Base-by-base conservation (phyloP, 1,140 invertebrate species). In the Atta texana region DNA sequence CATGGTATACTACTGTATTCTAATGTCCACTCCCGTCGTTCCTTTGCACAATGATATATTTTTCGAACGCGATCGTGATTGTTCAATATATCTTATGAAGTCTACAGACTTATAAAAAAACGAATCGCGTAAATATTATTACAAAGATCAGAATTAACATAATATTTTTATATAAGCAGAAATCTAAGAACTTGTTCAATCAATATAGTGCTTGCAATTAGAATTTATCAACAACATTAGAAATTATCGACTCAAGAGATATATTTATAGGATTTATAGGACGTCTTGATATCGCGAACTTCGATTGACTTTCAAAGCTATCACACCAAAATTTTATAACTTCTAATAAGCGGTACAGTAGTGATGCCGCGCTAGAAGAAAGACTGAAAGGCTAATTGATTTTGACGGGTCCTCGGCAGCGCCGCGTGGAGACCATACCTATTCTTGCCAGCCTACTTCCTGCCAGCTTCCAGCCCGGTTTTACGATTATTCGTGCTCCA, bases 401-500 rank as follows among this genome's bases (percentile, higher is more conserved):
- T 92, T 92, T 92, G 91, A 92, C 91, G 91, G 91, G 91, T 92
- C 89, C 89, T 87, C 87, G 76, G 69, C 68, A 85, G 77, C 88
- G 72, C 88, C 85, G 80, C 75, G 31, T 68, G 81, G 87, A 88
- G 84, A 82, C 88, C 80, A 55, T 89, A 85, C 91, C 90, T 90
- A 88, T 81, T 90, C 86, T 81, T 68, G 72, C 89, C 89, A 91
- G 87, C 89, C 89, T 90, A 92, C 90, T 92, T 90, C 89, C 90
- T 91, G 89, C 85, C 91, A 84, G 85, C 90, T 92, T 91, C 87
- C 91, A 90, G 87, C 88, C 71, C 68, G 88, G 88, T 92, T 92
- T 92, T 92, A 92, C 91, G 89, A 92, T 92, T 92, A 92, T 92
- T 92, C 86, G 87, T 86, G 88, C 89, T 81, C 76, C 87, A 84